Percentiles rank a stretch among this genome's conserved stretches.
Conservation (phyloP, 2,797 vertebrate species). For the Sebastes kiyomatsui region DNA sequence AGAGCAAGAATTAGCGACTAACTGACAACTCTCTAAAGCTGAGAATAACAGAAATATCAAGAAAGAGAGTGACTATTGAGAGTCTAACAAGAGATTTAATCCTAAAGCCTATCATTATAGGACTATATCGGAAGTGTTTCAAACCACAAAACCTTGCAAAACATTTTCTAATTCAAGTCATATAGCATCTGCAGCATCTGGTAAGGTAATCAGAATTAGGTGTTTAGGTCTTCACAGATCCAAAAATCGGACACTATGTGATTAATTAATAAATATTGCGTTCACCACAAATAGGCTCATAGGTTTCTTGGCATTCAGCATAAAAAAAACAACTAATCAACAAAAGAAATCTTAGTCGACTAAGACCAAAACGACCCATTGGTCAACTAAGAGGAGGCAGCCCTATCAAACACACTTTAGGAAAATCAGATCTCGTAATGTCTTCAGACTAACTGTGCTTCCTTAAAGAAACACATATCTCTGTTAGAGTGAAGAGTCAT, state of each 20-base stretch:
- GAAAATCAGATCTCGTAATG: not conserved
- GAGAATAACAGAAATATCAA: not conserved
- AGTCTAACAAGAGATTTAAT: not conserved
- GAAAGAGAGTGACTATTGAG: not conserved
- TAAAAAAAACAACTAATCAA: too few species aligned
- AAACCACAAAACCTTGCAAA: slow-evolving; percentile 1
- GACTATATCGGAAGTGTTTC: not conserved
- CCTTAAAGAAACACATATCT: not conserved
- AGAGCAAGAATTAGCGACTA: not conserved
- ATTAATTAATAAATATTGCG: too few species aligned
- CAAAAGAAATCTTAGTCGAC: too few species aligned
- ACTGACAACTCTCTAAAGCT: not conserved
- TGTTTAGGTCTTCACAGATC: not conserved
- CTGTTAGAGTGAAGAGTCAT: not conserved
- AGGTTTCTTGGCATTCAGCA: too few species aligned
- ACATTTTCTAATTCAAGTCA: not conserved
- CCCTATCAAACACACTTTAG: not conserved
- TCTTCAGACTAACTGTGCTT: not conserved
- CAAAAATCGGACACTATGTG: not conserved
- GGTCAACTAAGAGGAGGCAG: too few species aligned
- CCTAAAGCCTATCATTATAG: not conserved
- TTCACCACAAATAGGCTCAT: too few species aligned
- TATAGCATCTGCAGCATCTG: not conserved
- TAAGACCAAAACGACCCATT: too few species aligned
- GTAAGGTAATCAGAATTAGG: not conserved